A percentile compares a stretch with the other conserved stretches of the same genome.
Evolutionary conservation across 2,113 vertebrate genomes (phyloP).

Genomic region (Lycaon pictus): DNA sequence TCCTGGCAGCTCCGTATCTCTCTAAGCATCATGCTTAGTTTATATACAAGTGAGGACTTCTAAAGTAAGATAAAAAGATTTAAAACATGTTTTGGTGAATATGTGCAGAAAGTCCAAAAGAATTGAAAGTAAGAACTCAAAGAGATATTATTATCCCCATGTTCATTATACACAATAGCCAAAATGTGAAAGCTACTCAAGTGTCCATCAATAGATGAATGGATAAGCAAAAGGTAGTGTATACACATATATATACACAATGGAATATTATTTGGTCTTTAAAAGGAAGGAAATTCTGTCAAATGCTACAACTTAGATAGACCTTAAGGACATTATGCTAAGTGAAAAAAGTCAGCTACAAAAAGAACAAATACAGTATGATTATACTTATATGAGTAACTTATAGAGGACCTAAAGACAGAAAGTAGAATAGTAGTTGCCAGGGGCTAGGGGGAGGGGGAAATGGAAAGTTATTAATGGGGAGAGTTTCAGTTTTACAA

Average conservation of each 20-base stretch:
- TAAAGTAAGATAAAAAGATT: background rate
- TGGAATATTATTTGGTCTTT: background rate
- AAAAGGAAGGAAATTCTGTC: background rate
- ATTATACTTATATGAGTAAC: background rate
- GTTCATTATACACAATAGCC: background rate
- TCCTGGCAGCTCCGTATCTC: conserved; percentile 15
- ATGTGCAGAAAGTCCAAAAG: background rate
- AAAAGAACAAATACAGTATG: background rate
- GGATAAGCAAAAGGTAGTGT: background rate
- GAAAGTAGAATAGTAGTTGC: background rate
- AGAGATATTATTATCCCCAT: background rate
- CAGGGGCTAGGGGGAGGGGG: background rate
- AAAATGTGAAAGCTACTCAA: background rate
- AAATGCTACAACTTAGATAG: background rate
- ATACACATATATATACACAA: background rate
- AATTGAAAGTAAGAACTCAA: background rate
- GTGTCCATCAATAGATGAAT: background rate
- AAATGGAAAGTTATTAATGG: background rate
- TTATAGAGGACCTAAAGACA: background rate
- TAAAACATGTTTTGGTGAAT: background rate
- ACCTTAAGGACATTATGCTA: background rate
- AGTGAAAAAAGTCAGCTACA: background rate
- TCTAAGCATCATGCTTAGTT: background rate
- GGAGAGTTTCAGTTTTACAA: background rate
- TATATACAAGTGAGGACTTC: background rate